A percentile compares a stretch with the other conserved stretches of the same genome.
Conservation (phyloP, 2,888 invertebrate species). For the Chymomyza caudatula region DNA sequence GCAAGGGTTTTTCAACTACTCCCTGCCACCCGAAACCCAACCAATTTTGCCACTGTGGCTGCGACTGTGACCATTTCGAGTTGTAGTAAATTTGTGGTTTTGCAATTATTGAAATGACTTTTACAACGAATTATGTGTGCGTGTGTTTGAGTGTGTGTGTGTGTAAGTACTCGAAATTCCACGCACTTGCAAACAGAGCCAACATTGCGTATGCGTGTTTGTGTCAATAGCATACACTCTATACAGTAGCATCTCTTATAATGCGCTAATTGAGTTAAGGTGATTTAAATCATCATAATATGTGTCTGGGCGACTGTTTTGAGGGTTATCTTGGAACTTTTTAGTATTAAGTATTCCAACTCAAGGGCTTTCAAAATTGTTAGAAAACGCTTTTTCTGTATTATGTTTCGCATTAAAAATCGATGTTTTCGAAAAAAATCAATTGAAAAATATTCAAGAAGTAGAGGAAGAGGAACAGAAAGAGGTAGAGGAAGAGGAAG, state of each 20-base stretch:
- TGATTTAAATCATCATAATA: too few relatives aligned
- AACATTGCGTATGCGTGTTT: constrained; percentile 49
- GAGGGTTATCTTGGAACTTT: too few relatives aligned
- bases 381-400: too few relatives aligned
- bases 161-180: constrained; percentile 53
- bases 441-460: too few relatives aligned
- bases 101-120: constrained; percentile 77
- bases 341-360: too few relatives aligned
- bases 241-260: neutral
- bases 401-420: too few relatives aligned
- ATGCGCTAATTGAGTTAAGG: neutral
- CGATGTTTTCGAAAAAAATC: too few relatives aligned
- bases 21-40: neutral
- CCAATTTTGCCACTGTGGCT: constrained; percentile 22
- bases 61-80: constrained; percentile 57
- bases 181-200: constrained; percentile 40
- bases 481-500: too few relatives aligned
- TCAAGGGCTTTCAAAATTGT: too few relatives aligned
- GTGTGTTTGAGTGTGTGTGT: constrained; percentile 26
- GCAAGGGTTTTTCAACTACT: neutral
- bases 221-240: too few relatives aligned
- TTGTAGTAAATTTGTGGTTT: constrained; percentile 77
- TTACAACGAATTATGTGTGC: constrained; percentile 49
- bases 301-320: too few relatives aligned
- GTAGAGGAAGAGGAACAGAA: too few relatives aligned